Base-by-base conservation (phyloP, 1,140 invertebrate genomes). In the Plectrocnemia conspersa region DNA sequence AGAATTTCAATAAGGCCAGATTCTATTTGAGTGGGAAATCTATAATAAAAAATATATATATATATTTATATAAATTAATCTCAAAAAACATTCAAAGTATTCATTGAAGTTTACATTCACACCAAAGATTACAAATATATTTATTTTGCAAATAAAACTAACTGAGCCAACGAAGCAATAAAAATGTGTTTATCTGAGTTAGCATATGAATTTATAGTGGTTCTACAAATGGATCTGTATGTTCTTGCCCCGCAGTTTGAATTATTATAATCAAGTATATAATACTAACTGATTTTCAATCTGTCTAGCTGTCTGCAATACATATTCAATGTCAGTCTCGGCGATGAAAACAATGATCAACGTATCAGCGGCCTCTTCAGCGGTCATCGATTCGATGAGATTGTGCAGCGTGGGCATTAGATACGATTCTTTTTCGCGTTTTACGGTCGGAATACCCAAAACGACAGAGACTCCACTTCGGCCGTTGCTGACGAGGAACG, bases 331-430 rank as follows among this genome's bases (percentile, higher is more conserved):
- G 63, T 89, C 84, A 24, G 80, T 83, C 77, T 97, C 94, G 0
- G 91, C 93, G 52, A 97, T 82, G 67, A 93, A 89, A 18, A 98
- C 85, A 21, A 98, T 83, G 47, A 98, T 91, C 15, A 97, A 68
- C 2, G 86, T 83, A 63, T 93, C 87, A 21, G 85, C 80, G 35
- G 80, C 77, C 64, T 97, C 93, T 22, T 80, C 76, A 11, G 79
- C 71, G 44, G 75, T 84, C 83, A 97, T 86, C 42, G 85, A 85
- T 56, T 85, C 81, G 16, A 97, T 74, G 2, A 98, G 72, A 71
- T 93, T 94, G 64, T 88, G 82, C n/a, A 97, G 68, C 0, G 93
- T 96, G 13, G 86, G 78, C 65, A 93, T 75, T 19, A 98, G 76
- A 71, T 98, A 97, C 58, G 81, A 90, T 64, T 95, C 89, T 56